Conservation (phyloP, 2,888 invertebrate genomes). For the Tenthredo distinguenda region DNA sequence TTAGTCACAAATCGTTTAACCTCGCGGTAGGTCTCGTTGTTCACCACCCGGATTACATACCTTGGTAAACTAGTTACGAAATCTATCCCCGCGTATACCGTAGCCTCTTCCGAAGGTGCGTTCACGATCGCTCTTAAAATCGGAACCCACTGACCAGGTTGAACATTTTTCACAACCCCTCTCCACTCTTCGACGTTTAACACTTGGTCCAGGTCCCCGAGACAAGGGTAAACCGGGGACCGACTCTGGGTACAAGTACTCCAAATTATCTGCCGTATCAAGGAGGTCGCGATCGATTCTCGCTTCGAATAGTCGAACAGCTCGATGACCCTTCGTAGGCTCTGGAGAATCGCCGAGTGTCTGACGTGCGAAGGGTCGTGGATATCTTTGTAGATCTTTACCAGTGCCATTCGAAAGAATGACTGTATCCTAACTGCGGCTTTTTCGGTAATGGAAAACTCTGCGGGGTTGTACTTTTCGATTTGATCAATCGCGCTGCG, state of each 20-base stretch:
- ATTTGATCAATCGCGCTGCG: background rate
- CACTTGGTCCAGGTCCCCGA: slow-evolving; percentile 61
- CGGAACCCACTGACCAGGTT: slow-evolving; percentile 63
- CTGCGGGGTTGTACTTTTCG: background rate
- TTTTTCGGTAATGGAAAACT: background rate
- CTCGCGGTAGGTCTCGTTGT: slow-evolving; percentile 64
- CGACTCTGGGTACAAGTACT: slow-evolving; percentile 47
- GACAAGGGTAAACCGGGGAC: slow-evolving; percentile 58
- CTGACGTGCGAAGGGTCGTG: slow-evolving; percentile 60
- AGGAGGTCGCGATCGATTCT: slow-evolving; percentile 47
- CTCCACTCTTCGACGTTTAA: slow-evolving; percentile 62
- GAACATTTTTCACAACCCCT: slow-evolving; percentile 50
- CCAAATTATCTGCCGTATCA: slow-evolving; percentile 62
- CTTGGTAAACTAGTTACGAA: slow-evolving; percentile 60
- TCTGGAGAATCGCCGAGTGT: slow-evolving; percentile 57
- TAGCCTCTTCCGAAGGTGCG: slow-evolving; percentile 25
- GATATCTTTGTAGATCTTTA: slow-evolving; percentile 60
- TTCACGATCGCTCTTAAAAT: slow-evolving; percentile 62
- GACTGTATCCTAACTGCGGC: slow-evolving; percentile 64
- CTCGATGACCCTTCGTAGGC: slow-evolving; percentile 57
- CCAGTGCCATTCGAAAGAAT: slow-evolving; percentile 61
- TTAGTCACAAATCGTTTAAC: slow-evolving; percentile 59
- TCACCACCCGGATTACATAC: slow-evolving; percentile 62
- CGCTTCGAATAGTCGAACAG: slow-evolving; percentile 58
- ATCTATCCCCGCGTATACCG: slow-evolving; percentile 58